Base-by-base conservation (phyloP, 2,797 vertebrate species). In the Xenopus petersii region DNA sequence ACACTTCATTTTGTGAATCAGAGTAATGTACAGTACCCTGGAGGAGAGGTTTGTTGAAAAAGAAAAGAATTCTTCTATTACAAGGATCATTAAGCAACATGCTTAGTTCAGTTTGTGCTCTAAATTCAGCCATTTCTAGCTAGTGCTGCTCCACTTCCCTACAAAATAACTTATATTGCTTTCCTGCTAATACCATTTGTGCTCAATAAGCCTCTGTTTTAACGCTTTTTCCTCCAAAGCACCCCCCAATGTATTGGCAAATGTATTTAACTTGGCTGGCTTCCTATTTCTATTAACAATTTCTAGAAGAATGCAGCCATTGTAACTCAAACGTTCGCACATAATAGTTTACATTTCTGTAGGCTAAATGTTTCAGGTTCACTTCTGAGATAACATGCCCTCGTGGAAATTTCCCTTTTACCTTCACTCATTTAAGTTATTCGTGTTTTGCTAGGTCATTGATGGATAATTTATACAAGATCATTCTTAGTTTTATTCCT, bases 41-140 rank as follows among this genome's bases (percentile, higher is more conserved):
- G 71, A 74, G 77, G 67, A 74, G 62, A 79, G 70, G 49, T 74
- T 79, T 70, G 55, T 62, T 79, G 71, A 65, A 71, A 74, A 70
- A 78, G 70, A 74, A 79, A 70, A 79, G 77, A 74, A 79, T 79
- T 74, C 77, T 79, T 79, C 71, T 66, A 79, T 79, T 79, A 79
- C 77, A 79, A 79, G 77, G 61, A 74, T 66, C 77, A 79, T 79
- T 79, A 79, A 74, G 62, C 77, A 79, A 70, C 77, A 79, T 70
- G 71, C 71, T 79, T 79, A 74, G 77, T 79, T 74, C 77, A 70
- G 71, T 79, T 79, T 74, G 71, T 79, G 71, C 71, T 79, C 67
- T 79, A 79, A 79, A 79, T 79, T 74, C 77, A 79, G 71, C 70
- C 77, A 70, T 79, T 30, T 79, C 70, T 79, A 79, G 71, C 74